A percentile compares a stretch with the other conserved stretches of the same genome.
phyloP scores from a whole-genome alignment of 2,113 vertebrate genomes.

The Psilopogon haemacephalus region DNA sequence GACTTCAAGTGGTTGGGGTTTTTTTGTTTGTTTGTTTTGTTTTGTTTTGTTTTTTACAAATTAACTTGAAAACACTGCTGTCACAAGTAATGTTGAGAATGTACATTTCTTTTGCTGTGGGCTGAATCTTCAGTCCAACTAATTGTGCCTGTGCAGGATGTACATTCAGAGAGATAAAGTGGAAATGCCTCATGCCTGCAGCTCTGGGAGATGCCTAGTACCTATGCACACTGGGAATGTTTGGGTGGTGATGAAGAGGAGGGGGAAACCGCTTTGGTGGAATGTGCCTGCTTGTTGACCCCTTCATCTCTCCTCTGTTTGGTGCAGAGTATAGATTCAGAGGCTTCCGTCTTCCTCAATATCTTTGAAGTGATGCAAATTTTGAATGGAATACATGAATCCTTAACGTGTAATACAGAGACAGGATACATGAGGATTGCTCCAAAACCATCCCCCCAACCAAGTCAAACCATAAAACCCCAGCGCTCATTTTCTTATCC shows the following conservation, averaged over 20 bases:
- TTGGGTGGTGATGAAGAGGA: fast-evolving
- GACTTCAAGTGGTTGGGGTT: neutral
- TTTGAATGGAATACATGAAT: neutral
- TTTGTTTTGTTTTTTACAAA: constrained; percentile 13
- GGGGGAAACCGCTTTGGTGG: fast-evolving
- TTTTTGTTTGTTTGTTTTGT: constrained; percentile 5
- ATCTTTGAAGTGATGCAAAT: neutral
- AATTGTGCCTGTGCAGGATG: neutral
- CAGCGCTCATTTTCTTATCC: too few relatives aligned
- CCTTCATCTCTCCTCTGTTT: neutral
- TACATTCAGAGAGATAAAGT: neutral
- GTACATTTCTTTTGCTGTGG: neutral
- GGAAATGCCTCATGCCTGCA: neutral
- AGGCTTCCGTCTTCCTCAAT: neutral
- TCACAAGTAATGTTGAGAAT: neutral
- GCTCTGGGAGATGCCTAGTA: neutral
- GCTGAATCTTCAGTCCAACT: neutral
- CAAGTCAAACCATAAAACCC: too few relatives aligned
- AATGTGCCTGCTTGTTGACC: neutral
- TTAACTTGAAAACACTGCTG: neutral
- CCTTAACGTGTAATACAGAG: too few relatives aligned
- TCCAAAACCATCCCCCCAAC: too few relatives aligned
- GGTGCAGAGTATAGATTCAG: neutral
- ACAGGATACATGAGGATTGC: too few relatives aligned
- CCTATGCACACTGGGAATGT: fast-evolving